Percentiles rank a stretch among this genome's conserved stretches.
These are phyloP conservation scores for Percina caprodes DNA, from an alignment of 2,113 vertebrate species.

Conservation along the genomic window DNA sequence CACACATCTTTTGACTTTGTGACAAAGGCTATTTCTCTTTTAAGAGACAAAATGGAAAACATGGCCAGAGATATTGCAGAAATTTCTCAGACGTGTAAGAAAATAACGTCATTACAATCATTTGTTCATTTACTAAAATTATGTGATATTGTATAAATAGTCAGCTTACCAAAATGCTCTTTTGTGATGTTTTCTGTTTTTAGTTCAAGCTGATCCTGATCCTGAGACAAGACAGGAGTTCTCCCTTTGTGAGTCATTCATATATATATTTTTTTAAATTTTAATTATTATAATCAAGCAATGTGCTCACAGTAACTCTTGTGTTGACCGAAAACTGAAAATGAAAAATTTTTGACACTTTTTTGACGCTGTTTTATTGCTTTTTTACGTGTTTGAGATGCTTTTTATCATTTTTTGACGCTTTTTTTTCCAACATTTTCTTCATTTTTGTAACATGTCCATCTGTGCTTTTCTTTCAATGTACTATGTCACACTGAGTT, in stretches of 20 bases:
- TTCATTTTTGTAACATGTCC: too few relatives aligned
- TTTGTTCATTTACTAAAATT: neutral
- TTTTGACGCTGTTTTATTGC: too few relatives aligned
- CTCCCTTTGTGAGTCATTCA: slow-evolving; percentile 44
- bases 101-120: neutral
- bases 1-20: slow-evolving; percentile 41
- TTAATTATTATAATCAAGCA: too few relatives aligned
- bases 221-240: slow-evolving; percentile 51
- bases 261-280: too few relatives aligned
- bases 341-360: too few relatives aligned
- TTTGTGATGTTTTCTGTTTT: neutral
- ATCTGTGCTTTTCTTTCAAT: neutral
- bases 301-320: too few relatives aligned
- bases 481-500: neutral
- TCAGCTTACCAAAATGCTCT: neutral
- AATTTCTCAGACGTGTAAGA: slow-evolving; percentile 45
- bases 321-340: too few relatives aligned
- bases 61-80: slow-evolving; percentile 17
- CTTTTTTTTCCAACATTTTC: too few relatives aligned
- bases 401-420: too few relatives aligned
- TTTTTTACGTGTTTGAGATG: too few relatives aligned
- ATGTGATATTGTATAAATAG: neutral
- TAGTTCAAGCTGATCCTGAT: slow-evolving; percentile 38
- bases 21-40: slow-evolving; percentile 29
- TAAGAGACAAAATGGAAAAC: slow-evolving; percentile 43